Evolutionary conservation across 1,140 invertebrate genomes (phyloP), one percentile per base, ranked within the genome.

Genomic region (Onthophagus taurus): DNA sequence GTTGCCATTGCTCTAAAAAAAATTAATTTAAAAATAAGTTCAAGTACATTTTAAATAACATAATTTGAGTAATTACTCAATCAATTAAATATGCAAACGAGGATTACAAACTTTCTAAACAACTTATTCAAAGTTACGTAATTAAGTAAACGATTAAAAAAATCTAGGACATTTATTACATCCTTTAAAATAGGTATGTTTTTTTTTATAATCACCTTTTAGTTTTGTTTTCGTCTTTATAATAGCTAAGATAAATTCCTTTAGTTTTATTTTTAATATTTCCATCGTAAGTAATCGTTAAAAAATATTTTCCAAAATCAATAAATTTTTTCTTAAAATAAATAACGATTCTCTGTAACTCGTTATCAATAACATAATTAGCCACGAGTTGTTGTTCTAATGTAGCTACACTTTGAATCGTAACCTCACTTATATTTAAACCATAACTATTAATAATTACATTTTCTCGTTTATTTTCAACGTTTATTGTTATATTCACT

Each of bases 231-330:
- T 63, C 47, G 51, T 80, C 76, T 30, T 67, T 71, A 60, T 91
- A 90, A 18, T 66, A 70, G 59, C 85, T 89, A 31, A 77, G 74
- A 61, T 91, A 91, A 52, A 91, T 80, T 1, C 88, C 88, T 13
- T 81, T 75, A 42, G 85, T 82, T 57, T 75, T 74, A 33, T 78
- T 69, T 2, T 64, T 66, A 11, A 89, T 61, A 8, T 68, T 75
- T 6, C 86, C 87, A 42, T 70, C 68, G 48, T 87, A 90, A 30
- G 76, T 66, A n/a, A 85, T 49, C 2, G 58, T 63, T 11, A 87
- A 55, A 31, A 71, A 64, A 48, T 85, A 85, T n/a, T 69, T 63
- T 12, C 78, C 81, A 4, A 69, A n/a, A n/a, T n/a, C n/a, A n/a
- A n/a, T n/a, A n/a, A n/a, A n/a, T n/a, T n/a, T 38, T 37, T n/a